Conservation (phyloP, 1,140 invertebrate species). For the Drosophila lacertosa region DNA sequence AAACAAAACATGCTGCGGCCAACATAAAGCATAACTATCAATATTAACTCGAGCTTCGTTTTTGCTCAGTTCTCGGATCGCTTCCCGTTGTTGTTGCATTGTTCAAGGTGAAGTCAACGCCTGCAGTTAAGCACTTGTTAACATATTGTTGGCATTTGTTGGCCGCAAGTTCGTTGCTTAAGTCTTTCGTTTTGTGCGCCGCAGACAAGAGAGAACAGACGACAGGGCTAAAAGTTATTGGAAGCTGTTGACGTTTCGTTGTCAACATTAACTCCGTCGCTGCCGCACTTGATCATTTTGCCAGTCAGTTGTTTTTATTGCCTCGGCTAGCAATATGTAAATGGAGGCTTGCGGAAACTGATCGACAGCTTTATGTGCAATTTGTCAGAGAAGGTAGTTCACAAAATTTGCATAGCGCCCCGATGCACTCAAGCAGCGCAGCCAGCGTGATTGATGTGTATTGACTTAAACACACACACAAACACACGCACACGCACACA, state of each 20-base stretch:
- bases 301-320: conserved; percentile 36
- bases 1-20: conserved; percentile 64
- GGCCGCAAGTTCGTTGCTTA: conserved; percentile 61
- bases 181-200: conserved; percentile 65
- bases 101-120: conserved; percentile 76
- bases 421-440: conserved; percentile 30
- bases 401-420: conserved; percentile 79
- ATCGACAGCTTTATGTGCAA: conserved; percentile 83
- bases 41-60: conserved; percentile 62
- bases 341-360: conserved; percentile 64
- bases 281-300: conserved; percentile 14
- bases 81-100: conserved; percentile 31
- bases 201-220: too few species aligned
- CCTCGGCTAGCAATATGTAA: conserved; percentile 44
- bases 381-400: conserved; percentile 80
- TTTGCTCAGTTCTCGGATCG: not conserved
- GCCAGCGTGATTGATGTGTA: conserved; percentile 61
- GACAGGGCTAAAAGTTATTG: conserved; percentile 48
- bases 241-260: conserved; percentile 78
- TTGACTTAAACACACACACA: conserved; percentile 48
- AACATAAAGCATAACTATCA: conserved; percentile 73
- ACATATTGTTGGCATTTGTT: conserved; percentile 80
- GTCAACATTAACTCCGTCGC: conserved; percentile 71
- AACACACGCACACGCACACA: not conserved
- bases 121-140: conserved; percentile 82